Base-by-base conservation (phyloP, 2,888 invertebrate genomes). In the Ectropis crepuscularia region DNA sequence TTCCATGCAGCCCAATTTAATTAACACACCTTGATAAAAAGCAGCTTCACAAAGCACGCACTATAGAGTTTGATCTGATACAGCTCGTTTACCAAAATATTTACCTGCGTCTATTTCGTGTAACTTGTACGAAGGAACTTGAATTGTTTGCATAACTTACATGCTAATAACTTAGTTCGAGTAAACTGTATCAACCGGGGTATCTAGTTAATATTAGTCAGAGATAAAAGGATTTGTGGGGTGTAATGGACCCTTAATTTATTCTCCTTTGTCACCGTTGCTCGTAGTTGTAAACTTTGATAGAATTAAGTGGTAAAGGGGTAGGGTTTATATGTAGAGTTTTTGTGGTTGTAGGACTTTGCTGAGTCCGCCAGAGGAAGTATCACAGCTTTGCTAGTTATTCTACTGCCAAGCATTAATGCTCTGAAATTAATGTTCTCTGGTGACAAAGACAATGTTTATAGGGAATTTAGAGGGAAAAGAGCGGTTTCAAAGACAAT, bases 111-210 rank as follows among this genome's bases (percentile, higher is more conserved):
- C 12, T n/a, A 41, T 50, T 42, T 12, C 37, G n/a, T 12, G n/a
- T 16, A 46, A 47, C n/a, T 47, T 39, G 5, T 43, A 43, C 49
- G 36, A 50, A 49, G 39, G 43, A 55, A 61, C 36, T 55, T 61
- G 51, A 51, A 61, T 55, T 61, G 43, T 55, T 55, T 46, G 61
- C 49, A 46, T 54, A 57, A 57, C 51, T 53, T 51, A 46, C 50
- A 41, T 28, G 41, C 46, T 57, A 45, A 46, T 62, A 62, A 47
- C 41, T 62, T 38, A 11, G 38, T 46, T 54, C 11, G 46, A 37
- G 51, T 12, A 46, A 57, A 57, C 47, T 42, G 39, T 55, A 42
- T 37, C 47, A 51, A 46, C 39, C 46, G 36, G 48, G 61, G 16
- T 55, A 50, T 46, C 11, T 46, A 50, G 54, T 38, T 57, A 16